Evolutionary conservation across 1,140 invertebrate genomes (phyloP).

Genomic region (Macrobrachium rosenbergii): DNA sequence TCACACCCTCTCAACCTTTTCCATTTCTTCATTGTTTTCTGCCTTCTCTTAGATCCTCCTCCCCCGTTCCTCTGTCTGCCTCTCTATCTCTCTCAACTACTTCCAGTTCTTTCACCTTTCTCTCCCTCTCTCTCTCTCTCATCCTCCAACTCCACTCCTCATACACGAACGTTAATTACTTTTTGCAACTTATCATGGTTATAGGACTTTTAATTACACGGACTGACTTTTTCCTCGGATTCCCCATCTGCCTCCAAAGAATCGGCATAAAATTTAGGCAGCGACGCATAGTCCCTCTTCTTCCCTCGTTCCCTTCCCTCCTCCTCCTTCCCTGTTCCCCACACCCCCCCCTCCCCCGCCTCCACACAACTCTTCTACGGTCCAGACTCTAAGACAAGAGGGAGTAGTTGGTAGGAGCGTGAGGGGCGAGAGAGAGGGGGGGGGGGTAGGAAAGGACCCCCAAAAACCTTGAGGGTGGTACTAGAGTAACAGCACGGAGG

Average conservation of each 20-base stretch:
- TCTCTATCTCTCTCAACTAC: background rate
- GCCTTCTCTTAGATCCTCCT: background rate
- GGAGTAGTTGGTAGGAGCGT: background rate
- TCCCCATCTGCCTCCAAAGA: conserved; percentile 38
- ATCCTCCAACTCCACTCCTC: conserved; percentile 2
- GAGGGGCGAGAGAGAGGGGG: background rate
- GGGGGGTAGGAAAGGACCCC: background rate
- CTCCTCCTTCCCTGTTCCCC: background rate
- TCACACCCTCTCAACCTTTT: background rate
- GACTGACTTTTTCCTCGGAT: conserved; percentile 19
- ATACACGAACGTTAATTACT: conserved; percentile 52
- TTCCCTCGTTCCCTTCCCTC: background rate
- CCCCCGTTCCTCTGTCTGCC: background rate
- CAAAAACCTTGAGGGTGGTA: background rate
- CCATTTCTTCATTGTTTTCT: background rate
- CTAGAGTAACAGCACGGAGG: background rate
- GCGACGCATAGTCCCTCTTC: conserved; percentile 17
- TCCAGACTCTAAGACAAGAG: background rate
- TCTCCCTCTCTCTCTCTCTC: background rate
- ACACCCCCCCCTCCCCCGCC: background rate
- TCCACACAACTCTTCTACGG: background rate
- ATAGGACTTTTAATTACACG: conserved; percentile 50
- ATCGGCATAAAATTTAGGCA: conserved; percentile 27
- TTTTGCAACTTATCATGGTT: conserved; percentile 50
- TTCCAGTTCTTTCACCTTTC: background rate